These are phyloP conservation scores for Enteromius radiatus DNA, from an alignment of 2,797 vertebrate species.

Conservation along the genomic window DNA sequence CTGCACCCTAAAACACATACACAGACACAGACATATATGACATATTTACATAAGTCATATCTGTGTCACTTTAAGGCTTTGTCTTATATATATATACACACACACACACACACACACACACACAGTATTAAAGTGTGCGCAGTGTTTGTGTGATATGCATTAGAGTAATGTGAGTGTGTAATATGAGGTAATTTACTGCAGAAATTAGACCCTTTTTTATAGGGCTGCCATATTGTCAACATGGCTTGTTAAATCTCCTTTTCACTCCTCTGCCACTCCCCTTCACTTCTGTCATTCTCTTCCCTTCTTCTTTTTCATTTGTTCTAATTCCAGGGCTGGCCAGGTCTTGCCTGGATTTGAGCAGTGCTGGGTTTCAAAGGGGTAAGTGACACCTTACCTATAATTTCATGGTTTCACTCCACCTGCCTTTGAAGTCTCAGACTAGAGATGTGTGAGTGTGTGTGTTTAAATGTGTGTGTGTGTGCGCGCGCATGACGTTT, in stretches of 20 bases:
- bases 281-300: conserved; percentile 68
- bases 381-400: conserved; percentile 87
- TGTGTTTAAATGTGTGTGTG: conserved; percentile 38
- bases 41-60: no score
- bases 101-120: neutral
- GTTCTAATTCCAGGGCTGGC: conserved; percentile 83
- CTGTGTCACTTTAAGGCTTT: no score
- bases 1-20: conserved; percentile 13
- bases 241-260: conserved; percentile 71
- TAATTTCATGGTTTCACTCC: conserved; percentile 87
- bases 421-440: conserved; percentile 85
- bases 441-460: conserved; percentile 63
- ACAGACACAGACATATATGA: neutral
- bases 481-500: conserved; percentile 30
- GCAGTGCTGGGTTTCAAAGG: conserved; percentile 84
- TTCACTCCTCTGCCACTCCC: conserved; percentile 62
- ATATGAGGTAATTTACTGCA: conserved; percentile 73
- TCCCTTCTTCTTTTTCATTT: conserved; percentile 75
- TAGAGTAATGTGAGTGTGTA: conserved; percentile 45
- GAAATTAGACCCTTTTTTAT: conserved; percentile 78
- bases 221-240: conserved; percentile 79
- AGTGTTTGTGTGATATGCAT: conserved; percentile 31
- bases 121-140: neutral
- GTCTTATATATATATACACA: neutral
- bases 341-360: conserved; percentile 84